Percentiles rank a stretch among this genome's conserved stretches.
These are phyloP conservation scores for Pachyseris speciosa DNA, from an alignment of 64 coral and sea anemone species.

Conservation along the genomic window DNA sequence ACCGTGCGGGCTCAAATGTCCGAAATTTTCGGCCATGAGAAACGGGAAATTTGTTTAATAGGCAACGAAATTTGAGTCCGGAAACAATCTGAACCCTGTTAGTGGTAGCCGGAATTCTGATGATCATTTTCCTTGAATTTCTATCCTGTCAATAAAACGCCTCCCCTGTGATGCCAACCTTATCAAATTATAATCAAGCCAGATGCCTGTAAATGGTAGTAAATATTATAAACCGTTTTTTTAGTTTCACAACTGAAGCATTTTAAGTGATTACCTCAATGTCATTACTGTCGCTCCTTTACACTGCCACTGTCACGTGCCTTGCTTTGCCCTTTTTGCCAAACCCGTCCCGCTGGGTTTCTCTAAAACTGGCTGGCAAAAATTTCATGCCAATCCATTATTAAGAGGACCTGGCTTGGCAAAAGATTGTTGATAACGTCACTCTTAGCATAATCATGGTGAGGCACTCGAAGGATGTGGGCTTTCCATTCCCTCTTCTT, in stretches of 20 bases:
- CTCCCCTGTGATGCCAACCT: too few relatives aligned
- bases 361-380: constrained; percentile 27
- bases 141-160: too few relatives aligned
- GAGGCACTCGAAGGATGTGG: constrained; percentile 19
- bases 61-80: too few relatives aligned
- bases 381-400: constrained; percentile 32
- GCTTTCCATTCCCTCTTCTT: constrained; percentile 8
- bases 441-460: constrained; percentile 15
- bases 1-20: too few relatives aligned
- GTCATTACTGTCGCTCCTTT: background rate
- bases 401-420: background rate
- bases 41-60: too few relatives aligned
- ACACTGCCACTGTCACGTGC: constrained; percentile 21
- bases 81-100: too few relatives aligned
- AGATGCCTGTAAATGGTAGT: too few relatives aligned
- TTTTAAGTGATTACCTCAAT: too few relatives aligned
- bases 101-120: too few relatives aligned
- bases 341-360: constrained; percentile 35
- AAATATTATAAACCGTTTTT: background rate
- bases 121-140: too few relatives aligned
- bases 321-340: constrained; percentile 31
- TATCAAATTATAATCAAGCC: background rate
- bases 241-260: background rate
- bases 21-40: too few relatives aligned
- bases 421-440: background rate